These are phyloP conservation scores for Macaca fascicularis DNA, from an alignment of 2,113 vertebrate genomes.

Conservation along the genomic window T2T-MFA8v1.1 NC_088379.1:104983001-104983500, in stretches of 20 bases:
- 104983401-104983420: neutral
- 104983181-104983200: neutral
- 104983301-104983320: neutral
- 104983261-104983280: neutral
- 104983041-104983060: neutral
- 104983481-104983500: neutral
- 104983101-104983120: neutral
- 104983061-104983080: neutral
- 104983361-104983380: neutral
- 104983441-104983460: neutral
- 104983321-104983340: neutral
- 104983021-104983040: neutral
- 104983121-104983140: neutral
- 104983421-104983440: neutral
- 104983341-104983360: neutral
- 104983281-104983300: neutral
- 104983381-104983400: neutral
- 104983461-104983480: neutral
- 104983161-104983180: neutral
- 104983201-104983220: fast-evolving
- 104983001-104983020: neutral
- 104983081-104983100: neutral
- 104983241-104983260: neutral
- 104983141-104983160: neutral
- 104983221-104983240: fast-evolving